Percentiles rank a stretch among this genome's conserved stretches.
Evolutionary conservation across 2,888 invertebrate species (phyloP).

Genomic region (Volucella inanis): DNA sequence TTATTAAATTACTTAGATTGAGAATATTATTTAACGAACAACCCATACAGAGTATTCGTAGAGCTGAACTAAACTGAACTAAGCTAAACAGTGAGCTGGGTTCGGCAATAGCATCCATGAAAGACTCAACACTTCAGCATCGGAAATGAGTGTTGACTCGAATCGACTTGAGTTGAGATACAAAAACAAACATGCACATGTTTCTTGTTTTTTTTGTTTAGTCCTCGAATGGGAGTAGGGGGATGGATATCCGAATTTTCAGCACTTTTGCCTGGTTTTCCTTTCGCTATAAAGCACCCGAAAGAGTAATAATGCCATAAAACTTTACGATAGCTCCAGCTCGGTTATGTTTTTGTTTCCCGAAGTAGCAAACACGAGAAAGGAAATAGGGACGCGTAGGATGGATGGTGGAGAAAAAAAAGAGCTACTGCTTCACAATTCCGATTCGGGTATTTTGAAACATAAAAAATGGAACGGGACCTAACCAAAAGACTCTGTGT

Average conservation of each 20-base stretch:
- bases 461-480: slow-evolving; percentile 61
- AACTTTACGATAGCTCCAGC: slow-evolving; percentile 71
- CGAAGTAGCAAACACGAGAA: slow-evolving; percentile 20
- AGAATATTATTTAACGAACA: slow-evolving; percentile 73
- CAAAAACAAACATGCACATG: slow-evolving; percentile 23
- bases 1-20: slow-evolving; percentile 74
- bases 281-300: slow-evolving; percentile 70
- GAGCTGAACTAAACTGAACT: too few species aligned
- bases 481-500: slow-evolving; percentile 35
- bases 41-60: slow-evolving; percentile 45
- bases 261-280: slow-evolving; percentile 63
- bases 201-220: not conserved
- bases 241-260: slow-evolving; percentile 70
- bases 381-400: not conserved
- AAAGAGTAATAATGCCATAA: slow-evolving; percentile 75
- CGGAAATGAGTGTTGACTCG: slow-evolving; percentile 47
- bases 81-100: too few species aligned
- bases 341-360: slow-evolving; percentile 70
- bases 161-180: too few species aligned
- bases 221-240: slow-evolving; percentile 1
- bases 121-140: slow-evolving; percentile 14
- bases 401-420: not conserved
- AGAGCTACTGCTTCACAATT: slow-evolving; percentile 45
- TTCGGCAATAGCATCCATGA: slow-evolving; percentile 11
- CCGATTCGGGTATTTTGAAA: slow-evolving; percentile 60